phyloP scores from a whole-genome alignment of 2,797 vertebrate species.

The Betta splendens region DNA sequence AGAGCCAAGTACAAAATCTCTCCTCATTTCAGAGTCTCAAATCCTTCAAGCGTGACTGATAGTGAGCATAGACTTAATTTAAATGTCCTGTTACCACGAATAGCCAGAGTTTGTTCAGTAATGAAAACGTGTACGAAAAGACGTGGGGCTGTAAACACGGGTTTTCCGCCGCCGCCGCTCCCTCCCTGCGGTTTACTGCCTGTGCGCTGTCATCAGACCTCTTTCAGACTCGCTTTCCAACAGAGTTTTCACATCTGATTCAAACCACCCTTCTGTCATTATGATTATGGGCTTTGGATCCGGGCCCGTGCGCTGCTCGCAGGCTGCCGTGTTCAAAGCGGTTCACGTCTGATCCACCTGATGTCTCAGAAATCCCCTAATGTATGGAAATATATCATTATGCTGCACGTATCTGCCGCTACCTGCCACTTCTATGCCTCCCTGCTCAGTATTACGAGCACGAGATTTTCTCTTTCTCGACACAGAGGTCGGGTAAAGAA shows the following conservation, averaged over 20 bases:
- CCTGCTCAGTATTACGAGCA: not conserved
- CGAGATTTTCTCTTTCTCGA: conserved; percentile 5
- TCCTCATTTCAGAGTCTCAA: not conserved
- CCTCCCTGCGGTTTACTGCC: conserved; percentile 32
- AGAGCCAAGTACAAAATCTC: not conserved
- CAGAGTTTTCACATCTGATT: conserved; percentile 35
- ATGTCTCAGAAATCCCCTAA: conserved; percentile 50
- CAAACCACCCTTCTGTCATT: conserved; percentile 38
- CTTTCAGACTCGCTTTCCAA: conserved; percentile 24
- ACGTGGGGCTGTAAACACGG: conserved; percentile 42
- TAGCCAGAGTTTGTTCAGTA: conserved; percentile 8
- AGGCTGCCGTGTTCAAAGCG: conserved; percentile 49
- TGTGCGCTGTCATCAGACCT: conserved; percentile 25
- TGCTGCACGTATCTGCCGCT: conserved; percentile 23
- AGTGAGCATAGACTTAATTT: not conserved
- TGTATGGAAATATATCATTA: conserved; percentile 54
- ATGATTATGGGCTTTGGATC: conserved; percentile 55
- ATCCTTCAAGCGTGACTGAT: too few species aligned
- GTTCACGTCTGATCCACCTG: conserved; percentile 40
- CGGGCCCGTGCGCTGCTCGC: not conserved
- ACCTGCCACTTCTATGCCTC: conserved; percentile 28
- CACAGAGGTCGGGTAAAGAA: not conserved
- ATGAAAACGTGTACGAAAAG: conserved; percentile 45
- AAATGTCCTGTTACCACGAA: conserved; percentile 10
- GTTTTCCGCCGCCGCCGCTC: conserved; percentile 16